Percentiles rank a stretch among this genome's conserved stretches.
Conservation (phyloP, 2,797 vertebrate species). For the Coccyzus lansbergi region DNA sequence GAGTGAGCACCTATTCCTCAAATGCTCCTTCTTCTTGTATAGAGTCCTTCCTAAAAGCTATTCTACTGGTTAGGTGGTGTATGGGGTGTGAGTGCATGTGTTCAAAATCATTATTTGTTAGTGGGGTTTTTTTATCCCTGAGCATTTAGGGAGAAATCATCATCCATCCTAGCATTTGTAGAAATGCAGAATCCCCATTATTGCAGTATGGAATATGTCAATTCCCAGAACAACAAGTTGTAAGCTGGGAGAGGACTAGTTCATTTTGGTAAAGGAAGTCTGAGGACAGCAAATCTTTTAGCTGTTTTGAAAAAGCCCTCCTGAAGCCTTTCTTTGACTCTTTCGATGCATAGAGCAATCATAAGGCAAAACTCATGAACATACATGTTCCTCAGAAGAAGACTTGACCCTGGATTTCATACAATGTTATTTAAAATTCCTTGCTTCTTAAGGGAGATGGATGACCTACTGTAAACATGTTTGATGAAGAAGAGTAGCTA, state of each 20-base stretch:
- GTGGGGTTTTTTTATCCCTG: accelerated
- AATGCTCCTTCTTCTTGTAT: accelerated
- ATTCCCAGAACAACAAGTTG: neutral
- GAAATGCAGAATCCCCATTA: neutral
- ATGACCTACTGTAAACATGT: neutral
- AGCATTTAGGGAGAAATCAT: neutral
- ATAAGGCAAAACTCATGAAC: neutral
- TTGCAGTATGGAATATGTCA: neutral
- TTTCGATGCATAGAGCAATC: neutral
- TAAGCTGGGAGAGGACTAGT: neutral
- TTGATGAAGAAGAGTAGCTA: neutral
- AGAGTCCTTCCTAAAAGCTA: neutral
- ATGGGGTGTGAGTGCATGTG: accelerated
- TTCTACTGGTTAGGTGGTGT: accelerated
- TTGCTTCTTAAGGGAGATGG: neutral
- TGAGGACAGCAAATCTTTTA: neutral
- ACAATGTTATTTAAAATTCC: neutral
- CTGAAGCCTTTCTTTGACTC: neutral
- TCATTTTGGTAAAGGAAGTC: neutral
- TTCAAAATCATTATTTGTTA: neutral
- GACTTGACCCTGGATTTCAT: neutral
- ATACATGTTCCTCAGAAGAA: accelerated
- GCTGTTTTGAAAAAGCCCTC: neutral
- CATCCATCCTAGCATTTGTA: neutral
- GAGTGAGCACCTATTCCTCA: neutral